A percentile compares a stretch with the other conserved stretches of the same genome.
Evolutionary conservation across 1,140 invertebrate species (phyloP).

Genomic region (Globodera rostochiensis): DNA sequence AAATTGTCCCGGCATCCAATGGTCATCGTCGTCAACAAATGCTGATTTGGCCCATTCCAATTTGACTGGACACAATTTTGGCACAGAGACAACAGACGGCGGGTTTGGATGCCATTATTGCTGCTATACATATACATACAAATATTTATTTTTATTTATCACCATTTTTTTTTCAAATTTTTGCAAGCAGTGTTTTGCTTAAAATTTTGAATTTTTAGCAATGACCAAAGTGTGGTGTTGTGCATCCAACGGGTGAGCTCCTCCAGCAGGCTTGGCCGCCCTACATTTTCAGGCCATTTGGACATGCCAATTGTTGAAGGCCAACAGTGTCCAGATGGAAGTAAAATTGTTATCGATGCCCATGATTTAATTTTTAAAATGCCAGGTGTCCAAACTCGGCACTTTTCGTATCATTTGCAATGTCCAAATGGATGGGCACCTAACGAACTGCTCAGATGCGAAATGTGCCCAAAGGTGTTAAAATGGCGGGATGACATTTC

Average conservation of each 20-base stretch:
- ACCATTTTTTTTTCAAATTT: no score
- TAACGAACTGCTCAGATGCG: conserved; percentile 28
- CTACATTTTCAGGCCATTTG: neutral
- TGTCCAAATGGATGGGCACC: conserved; percentile 32
- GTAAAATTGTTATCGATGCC: neutral
- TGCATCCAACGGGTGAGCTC: neutral
- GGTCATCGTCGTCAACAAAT: neutral
- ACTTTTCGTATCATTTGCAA: conserved; percentile 24
- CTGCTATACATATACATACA: neutral
- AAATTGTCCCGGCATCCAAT: conserved; percentile 1
- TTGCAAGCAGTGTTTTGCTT: no score
- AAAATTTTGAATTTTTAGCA: neutral
- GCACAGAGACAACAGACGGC: neutral
- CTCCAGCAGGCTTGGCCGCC: neutral
- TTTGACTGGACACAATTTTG: neutral
- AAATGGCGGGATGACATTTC: neutral
- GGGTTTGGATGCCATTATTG: neutral
- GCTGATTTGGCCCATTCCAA: neutral
- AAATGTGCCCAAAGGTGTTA: conserved; percentile 26
- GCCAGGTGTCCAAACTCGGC: neutral
- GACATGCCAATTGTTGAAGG: neutral
- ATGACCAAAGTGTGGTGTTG: neutral
- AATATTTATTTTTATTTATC: no score
- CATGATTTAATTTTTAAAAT: neutral
- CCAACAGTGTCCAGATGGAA: neutral